These are phyloP conservation scores for Hemaris fuciformis DNA, from an alignment of 2,888 invertebrate species.

Conservation along the genomic window DNA sequence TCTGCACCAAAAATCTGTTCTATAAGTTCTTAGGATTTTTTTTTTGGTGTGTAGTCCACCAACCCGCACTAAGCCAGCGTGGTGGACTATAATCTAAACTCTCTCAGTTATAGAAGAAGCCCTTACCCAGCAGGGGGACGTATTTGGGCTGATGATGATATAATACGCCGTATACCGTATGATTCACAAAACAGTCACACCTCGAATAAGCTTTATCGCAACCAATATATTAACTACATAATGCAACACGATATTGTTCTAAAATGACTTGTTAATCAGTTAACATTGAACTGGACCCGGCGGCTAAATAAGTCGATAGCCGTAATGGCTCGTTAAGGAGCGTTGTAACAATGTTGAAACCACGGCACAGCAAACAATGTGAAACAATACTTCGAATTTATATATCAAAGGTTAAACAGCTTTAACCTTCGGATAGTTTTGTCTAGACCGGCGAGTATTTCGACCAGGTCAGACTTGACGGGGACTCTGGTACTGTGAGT, in stretches of 20 bases:
- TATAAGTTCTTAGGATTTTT: too few relatives aligned
- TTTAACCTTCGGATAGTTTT: slow-evolving; percentile 19
- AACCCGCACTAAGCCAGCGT: too few relatives aligned
- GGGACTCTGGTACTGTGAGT: not conserved
- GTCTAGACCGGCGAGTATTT: slow-evolving; percentile 32
- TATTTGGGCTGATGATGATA: too few relatives aligned
- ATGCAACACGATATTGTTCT: slow-evolving; percentile 38
- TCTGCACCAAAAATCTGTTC: too few relatives aligned
- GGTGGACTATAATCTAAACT: too few relatives aligned
- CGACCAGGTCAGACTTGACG: not conserved
- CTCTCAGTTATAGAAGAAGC: too few relatives aligned
- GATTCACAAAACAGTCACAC: too few relatives aligned
- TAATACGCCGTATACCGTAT: not conserved
- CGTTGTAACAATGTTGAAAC: slow-evolving; percentile 15
- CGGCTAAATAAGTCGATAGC: slow-evolving; percentile 48
- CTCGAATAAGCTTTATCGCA: not conserved
- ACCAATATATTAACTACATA: not conserved
- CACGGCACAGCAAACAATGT: slow-evolving; percentile 14
- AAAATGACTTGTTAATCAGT: slow-evolving; percentile 57
- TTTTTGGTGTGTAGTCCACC: too few relatives aligned
- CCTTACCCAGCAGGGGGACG: too few relatives aligned
- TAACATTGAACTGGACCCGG: slow-evolving; percentile 44
- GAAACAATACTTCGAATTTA: slow-evolving; percentile 10
- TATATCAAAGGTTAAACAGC: slow-evolving; percentile 13
- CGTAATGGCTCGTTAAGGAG: slow-evolving; percentile 45